Percentiles rank a stretch among this genome's conserved stretches.
These are phyloP conservation scores for Vireo griseus DNA, from an alignment of 2,797 vertebrate genomes.

Conservation along the genomic window DNA sequence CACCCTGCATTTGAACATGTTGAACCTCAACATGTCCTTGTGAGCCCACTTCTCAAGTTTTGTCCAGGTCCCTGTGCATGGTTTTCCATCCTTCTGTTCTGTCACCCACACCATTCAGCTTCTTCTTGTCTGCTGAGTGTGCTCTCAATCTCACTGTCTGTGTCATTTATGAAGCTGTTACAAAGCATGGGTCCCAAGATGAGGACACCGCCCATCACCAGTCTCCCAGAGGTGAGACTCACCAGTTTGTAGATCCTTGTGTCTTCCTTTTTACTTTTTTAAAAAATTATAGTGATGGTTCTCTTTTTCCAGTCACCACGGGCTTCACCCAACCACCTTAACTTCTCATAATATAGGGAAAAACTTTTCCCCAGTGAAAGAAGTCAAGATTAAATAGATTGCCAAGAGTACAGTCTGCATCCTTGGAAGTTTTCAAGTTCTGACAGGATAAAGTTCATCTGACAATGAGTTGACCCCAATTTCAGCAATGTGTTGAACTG, in stretches of 20 bases:
- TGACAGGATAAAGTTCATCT: neutral
- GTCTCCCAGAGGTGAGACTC: neutral
- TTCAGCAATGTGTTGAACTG: neutral
- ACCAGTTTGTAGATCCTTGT: neutral
- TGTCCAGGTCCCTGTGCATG: neutral
- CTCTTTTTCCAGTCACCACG: neutral
- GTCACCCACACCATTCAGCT: neutral
- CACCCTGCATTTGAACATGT: neutral
- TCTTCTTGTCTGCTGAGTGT: neutral
- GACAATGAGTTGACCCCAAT: neutral
- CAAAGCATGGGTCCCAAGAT: neutral
- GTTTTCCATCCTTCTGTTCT: neutral
- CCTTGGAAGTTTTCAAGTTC: neutral
- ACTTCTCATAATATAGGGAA: neutral
- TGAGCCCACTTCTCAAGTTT: neutral
- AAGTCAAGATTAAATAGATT: neutral
- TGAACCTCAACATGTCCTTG: neutral
- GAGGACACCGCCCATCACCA: neutral
- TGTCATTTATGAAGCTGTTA: neutral
- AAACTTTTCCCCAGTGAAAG: neutral
- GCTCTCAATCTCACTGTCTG: neutral
- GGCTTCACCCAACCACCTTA: neutral
- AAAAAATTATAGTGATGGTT: neutral
- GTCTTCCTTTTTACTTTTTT: neutral
- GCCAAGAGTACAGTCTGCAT: neutral